Evolutionary conservation across 2,888 invertebrate genomes (phyloP), one percentile per base, ranked within the genome.

Genomic region (Pemphredon lugubris): DNA sequence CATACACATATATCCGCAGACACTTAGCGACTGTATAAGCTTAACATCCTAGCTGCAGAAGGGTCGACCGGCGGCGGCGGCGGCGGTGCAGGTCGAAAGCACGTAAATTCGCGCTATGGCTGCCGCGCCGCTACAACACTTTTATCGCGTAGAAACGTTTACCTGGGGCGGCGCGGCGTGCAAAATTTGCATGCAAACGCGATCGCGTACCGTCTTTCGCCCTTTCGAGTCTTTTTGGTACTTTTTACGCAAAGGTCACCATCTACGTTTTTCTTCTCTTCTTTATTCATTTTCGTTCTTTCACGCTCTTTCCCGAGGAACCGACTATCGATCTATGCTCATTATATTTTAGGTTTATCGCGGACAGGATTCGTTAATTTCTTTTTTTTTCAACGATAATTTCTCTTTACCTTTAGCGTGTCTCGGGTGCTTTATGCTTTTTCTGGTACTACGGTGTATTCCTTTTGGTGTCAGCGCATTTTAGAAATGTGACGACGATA

Each of bases 81-180:
- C 9, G 55, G 34, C 61, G 61, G 37, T 48, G 59, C 48, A 23
- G 47, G 50, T 72, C 70, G 67, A n/a, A n/a, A 79, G 77, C 78
- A 86, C 83, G 85, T 85, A 82, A 85, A 87, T 85, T 82, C 83
- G 80, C 82, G 83, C 79, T 79, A 84, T 81, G 81, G 73, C 70
- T 77, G 72, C 73, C 64, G 76, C 66, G 63, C 58, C 61, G 72
- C 69, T 85, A 84, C 86, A 83, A 83, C 83, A 86, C 85, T 86
- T 87, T 87, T 86, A 86, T 88, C 86, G 86, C 79, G 80, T 59
- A 82, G 86, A 86, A 87, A 86, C 87, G 85, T 88, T 88, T 87
- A 87, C 86, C 84, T 68, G 77, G 45, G 60, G 66, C 58, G 68
- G 66, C 58, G 74, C 47, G 40, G 48, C 65, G 45, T 72, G 32